These are phyloP conservation scores for Microctenopoma stevenorrisi DNA, from an alignment of 2,797 vertebrate genomes.

Conservation along the genomic window DNA sequence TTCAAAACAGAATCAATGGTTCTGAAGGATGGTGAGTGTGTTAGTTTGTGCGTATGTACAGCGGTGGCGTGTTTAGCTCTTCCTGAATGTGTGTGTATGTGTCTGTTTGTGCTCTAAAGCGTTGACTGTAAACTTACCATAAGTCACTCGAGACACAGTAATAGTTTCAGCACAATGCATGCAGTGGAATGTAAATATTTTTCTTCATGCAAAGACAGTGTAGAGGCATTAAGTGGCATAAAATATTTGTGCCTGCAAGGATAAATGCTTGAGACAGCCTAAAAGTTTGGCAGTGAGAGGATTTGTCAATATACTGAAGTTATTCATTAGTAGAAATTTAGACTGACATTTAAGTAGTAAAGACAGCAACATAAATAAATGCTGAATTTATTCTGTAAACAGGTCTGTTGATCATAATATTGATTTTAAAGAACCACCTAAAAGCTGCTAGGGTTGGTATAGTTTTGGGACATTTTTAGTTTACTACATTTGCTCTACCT, in stretches of 20 bases:
- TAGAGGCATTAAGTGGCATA: slow-evolving; percentile 40
- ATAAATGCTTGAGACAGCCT: slow-evolving; percentile 9
- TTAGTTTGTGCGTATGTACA: slow-evolving; percentile 24
- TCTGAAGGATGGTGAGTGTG: slow-evolving; percentile 60
- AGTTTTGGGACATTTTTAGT: background rate
- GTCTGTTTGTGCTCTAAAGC: slow-evolving; percentile 53
- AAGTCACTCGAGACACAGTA: slow-evolving; percentile 68
- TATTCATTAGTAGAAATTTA: background rate
- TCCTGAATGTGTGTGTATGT: slow-evolving; percentile 26
- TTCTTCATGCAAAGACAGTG: slow-evolving; percentile 46
- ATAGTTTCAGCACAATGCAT: slow-evolving; percentile 63
- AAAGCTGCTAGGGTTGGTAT: background rate
- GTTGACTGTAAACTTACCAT: slow-evolving; percentile 62
- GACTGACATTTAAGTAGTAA: background rate
- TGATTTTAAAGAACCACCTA: background rate
- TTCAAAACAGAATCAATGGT: slow-evolving; percentile 78
- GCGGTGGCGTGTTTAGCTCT: slow-evolving; percentile 28
- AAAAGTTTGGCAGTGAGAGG: slow-evolving; percentile 17
- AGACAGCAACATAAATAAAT: background rate
- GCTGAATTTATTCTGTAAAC: background rate
- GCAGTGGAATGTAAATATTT: slow-evolving; percentile 64
- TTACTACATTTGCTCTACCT: background rate
- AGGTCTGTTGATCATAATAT: background rate
- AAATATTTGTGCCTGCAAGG: slow-evolving; percentile 44
- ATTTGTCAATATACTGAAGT: background rate